phyloP scores from a whole-genome alignment of 1,140 invertebrate genomes.

The Drosophila suzukii region DNA sequence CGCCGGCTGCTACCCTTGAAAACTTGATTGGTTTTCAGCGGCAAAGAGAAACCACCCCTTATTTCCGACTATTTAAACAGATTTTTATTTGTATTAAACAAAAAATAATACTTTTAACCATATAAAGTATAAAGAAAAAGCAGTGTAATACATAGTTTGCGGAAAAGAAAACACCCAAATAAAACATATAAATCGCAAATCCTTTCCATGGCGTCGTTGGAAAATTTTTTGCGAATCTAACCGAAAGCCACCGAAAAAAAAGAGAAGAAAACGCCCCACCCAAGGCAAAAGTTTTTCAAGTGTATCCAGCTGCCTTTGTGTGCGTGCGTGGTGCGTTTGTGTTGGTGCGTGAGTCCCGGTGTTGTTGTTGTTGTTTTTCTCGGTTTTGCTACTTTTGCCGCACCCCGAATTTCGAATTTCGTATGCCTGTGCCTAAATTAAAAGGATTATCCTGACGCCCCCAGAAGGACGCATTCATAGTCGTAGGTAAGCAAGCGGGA shows the following conservation, averaged over 20 bases:
- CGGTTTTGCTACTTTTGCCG: conserved; percentile 54
- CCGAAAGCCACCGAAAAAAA: conserved; percentile 36
- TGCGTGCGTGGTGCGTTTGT: conserved; percentile 22
- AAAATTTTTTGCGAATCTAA: conserved; percentile 49
- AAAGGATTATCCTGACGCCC: conserved; percentile 69
- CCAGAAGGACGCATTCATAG: conserved; percentile 26
- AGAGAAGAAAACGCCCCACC: conserved; percentile 65
- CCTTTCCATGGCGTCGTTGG: conserved; percentile 36
- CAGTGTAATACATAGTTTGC: background rate
- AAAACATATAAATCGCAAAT: conserved; percentile 33
- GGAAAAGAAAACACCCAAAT: conserved; percentile 2
- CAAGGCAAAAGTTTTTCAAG: conserved; percentile 75
- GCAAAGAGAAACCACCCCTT: conserved; percentile 47
- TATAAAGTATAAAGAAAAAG: background rate
- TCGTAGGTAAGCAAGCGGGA: conserved; percentile 47
- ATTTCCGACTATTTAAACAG: conserved; percentile 11
- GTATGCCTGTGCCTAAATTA: conserved; percentile 54
- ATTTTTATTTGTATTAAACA: conserved; percentile 7
- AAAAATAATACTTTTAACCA: background rate
- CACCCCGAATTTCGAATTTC: conserved; percentile 57
- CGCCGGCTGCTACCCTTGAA: conserved; percentile 54
- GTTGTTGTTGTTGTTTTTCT: conserved; percentile 6
- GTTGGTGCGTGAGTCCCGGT: conserved; percentile 10
- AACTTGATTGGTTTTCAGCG: conserved; percentile 51
- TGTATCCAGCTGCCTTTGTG: conserved; percentile 51